Evolutionary conservation across 2,797 vertebrate genomes (phyloP).

Genomic region (Sciurus vulgaris): DNA sequence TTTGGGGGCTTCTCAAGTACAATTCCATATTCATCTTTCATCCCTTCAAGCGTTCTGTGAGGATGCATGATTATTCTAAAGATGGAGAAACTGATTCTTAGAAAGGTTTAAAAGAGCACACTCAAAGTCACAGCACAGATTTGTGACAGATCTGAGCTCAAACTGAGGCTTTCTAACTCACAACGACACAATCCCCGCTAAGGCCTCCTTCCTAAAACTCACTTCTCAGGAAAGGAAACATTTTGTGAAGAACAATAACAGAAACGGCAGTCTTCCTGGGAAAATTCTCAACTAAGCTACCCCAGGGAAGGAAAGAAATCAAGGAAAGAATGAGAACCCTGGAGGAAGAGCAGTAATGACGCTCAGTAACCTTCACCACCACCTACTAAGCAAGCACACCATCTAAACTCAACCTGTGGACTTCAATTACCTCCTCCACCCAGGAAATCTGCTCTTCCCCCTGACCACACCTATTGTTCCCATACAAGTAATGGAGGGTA

Average conservation of each 20-base stretch:
- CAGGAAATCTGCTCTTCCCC: background rate
- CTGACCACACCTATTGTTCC: background rate
- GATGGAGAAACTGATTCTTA: conserved; percentile 36
- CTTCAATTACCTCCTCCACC: background rate
- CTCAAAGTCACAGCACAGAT: background rate
- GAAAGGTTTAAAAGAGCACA: background rate
- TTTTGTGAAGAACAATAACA: conserved; percentile 24
- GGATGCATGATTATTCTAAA: background rate
- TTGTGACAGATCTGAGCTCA: background rate
- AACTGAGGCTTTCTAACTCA: background rate
- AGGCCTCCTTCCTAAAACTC: background rate
- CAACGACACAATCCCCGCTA: background rate
- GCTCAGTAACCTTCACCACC: background rate
- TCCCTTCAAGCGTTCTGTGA: background rate
- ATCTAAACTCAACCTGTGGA: background rate
- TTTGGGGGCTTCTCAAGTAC: conserved; percentile 33
- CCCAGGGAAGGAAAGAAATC: background rate
- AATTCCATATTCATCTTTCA: conserved; percentile 10
- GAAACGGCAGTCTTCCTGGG: background rate
- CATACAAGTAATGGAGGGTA: background rate
- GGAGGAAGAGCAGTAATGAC: background rate
- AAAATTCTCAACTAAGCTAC: background rate
- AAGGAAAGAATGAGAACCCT: background rate
- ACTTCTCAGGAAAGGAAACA: background rate
- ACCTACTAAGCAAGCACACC: background rate